These are phyloP conservation scores for Cynaeus angustus DNA, from an alignment of 2,888 invertebrate genomes.

Conservation along the genomic window DNA sequence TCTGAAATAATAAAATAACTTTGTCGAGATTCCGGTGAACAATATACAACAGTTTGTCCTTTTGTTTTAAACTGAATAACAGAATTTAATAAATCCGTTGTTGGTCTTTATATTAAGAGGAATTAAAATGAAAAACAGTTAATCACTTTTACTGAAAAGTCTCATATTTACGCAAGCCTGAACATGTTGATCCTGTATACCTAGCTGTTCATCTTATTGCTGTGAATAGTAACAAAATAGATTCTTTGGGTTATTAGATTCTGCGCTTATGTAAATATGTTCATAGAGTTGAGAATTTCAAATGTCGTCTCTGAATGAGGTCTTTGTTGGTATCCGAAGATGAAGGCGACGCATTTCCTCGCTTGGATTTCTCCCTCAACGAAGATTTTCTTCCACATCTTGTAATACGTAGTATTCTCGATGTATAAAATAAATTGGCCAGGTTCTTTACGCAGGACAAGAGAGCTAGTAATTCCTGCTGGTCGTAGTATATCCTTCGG, in stretches of 20 bases:
- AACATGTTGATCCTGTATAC: neutral
- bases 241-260: conserved; percentile 15
- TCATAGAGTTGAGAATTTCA: conserved; percentile 31
- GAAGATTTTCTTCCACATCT: neutral
- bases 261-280: conserved; percentile 31
- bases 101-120: too few species aligned
- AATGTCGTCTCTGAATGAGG: conserved; percentile 33
- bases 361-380: too few species aligned
- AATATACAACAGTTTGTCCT: too few species aligned
- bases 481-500: neutral
- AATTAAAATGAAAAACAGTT: too few species aligned
- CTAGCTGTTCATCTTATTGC: conserved; percentile 21
- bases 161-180: neutral
- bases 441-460: too few species aligned
- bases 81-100: too few species aligned
- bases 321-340: conserved; percentile 21
- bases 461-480: neutral
- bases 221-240: conserved; percentile 20
- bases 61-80: too few species aligned
- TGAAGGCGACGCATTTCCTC: too few species aligned
- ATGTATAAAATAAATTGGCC: too few species aligned
- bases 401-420: too few species aligned
- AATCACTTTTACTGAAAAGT: neutral
- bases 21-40: too few species aligned
- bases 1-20: too few species aligned